These are phyloP conservation scores for Trididemnum clinides DNA, from an alignment of 23 tunicate genomes.

Conservation along the genomic window DNA sequence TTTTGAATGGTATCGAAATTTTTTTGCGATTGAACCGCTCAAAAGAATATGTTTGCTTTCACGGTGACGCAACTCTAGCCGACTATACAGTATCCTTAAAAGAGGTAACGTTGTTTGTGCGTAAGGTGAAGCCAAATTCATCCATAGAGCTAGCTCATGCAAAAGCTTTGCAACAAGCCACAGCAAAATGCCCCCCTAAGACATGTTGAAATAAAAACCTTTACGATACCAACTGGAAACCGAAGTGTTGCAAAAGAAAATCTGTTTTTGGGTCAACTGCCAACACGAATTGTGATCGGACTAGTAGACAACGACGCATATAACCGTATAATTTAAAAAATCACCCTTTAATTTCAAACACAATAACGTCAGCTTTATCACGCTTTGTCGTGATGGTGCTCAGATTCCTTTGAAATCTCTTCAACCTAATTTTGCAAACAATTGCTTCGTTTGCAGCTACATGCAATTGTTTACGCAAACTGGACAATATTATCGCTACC, in stretches of 20 bases:
- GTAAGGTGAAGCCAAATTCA: constrained; percentile 4
- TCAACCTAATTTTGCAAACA: constrained; percentile 23
- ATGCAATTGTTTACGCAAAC: constrained; percentile 5
- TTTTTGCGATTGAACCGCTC: not conserved
- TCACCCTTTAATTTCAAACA: constrained; percentile 42
- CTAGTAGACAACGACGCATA: constrained; percentile 11
- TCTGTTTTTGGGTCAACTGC: constrained; percentile 34
- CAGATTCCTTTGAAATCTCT: constrained; percentile 12
- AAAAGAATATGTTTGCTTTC: not conserved
- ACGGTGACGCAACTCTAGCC: not conserved
- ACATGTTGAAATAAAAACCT: not conserved
- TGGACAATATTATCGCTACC: not conserved
- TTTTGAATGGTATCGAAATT: constrained; percentile 20
- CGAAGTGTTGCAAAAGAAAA: constrained; percentile 2
- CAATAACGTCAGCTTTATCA: not conserved
- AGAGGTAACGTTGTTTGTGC: not conserved
- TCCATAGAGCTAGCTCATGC: constrained; percentile 7
- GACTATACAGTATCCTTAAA: not conserved
- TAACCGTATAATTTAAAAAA: constrained; percentile 13
- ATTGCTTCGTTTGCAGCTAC: constrained; percentile 10
- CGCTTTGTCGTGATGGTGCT: not conserved
- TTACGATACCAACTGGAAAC: constrained; percentile 17
- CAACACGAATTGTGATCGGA: constrained; percentile 17
- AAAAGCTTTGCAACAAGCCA: not conserved
- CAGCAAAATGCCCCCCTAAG: not conserved